These are phyloP conservation scores for Podotricha telesiphe DNA, from an alignment of 2,888 invertebrate species.

Conservation along the genomic window DNA sequence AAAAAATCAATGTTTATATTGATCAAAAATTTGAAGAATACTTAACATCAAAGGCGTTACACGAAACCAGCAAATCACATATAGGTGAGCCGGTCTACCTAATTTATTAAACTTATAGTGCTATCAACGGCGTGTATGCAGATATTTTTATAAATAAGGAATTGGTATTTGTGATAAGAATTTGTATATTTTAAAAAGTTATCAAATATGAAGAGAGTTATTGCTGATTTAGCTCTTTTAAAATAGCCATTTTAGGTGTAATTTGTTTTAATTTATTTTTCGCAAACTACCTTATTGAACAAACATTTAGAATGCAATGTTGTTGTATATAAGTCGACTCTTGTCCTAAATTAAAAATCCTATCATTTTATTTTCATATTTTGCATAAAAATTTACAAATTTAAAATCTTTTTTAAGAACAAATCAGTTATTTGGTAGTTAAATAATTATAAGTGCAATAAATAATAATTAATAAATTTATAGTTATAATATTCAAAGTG, in stretches of 20 bases:
- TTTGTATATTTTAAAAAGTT: not conserved
- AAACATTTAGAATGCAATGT: no score
- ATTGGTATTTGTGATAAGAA: not conserved
- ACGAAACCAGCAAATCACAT: constrained; percentile 86
- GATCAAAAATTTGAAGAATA: constrained; percentile 87
- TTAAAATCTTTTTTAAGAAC: no score
- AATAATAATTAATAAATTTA: no score
- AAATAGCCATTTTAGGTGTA: not conserved
- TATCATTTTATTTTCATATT: no score
- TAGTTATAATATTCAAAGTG: no score
- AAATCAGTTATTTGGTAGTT: no score
- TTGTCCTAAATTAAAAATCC: no score
- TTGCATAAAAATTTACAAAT: no score
- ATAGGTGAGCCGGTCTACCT: constrained; percentile 79
- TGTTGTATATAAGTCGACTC: no score
- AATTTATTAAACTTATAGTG: constrained; percentile 22
- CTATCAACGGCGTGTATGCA: not conserved
- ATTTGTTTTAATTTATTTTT: not conserved
- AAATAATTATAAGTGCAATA: no score
- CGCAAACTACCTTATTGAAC: constrained; percentile 1
- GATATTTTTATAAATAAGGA: not conserved
- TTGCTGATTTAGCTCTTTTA: not conserved
- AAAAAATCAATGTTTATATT: constrained; percentile 85
- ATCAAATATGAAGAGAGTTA: not conserved
- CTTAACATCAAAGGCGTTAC: constrained; percentile 88